phyloP scores from a whole-genome alignment of 2,888 invertebrate genomes.

The Andrena camellia region DNA sequence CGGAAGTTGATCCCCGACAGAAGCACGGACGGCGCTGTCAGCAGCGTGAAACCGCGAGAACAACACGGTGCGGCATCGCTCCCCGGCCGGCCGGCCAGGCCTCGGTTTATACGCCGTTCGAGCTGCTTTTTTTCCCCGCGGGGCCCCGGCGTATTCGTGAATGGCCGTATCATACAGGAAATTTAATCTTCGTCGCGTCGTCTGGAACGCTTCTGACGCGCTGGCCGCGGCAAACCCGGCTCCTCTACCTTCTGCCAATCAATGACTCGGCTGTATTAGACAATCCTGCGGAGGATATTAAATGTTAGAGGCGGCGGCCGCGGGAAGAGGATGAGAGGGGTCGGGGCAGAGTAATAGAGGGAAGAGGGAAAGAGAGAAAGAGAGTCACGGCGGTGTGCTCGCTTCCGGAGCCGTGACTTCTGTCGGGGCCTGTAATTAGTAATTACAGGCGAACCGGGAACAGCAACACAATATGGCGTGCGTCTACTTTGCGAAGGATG shows the following conservation, averaged over 20 bases:
- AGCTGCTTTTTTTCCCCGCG: conserved; percentile 5
- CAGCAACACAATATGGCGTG: conserved; percentile 65
- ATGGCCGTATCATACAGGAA: conserved; percentile 60
- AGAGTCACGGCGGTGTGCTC: conserved; percentile 41
- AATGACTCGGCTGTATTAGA: conserved; percentile 72
- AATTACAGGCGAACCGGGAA: conserved; percentile 67
- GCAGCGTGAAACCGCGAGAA: conserved; percentile 47
- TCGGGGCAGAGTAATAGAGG: background rate
- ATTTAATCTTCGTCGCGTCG: conserved; percentile 62
- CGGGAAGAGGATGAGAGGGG: background rate
- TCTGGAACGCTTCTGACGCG: conserved; percentile 34
- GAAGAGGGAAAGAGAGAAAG: background rate
- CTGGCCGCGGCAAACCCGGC: conserved; percentile 22
- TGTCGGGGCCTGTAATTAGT: conserved; percentile 75
- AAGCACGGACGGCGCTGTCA: conserved; percentile 30
- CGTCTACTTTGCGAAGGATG: conserved; percentile 27
- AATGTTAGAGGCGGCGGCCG: conserved; percentile 51
- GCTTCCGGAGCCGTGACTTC: conserved; percentile 78
- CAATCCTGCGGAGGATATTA: conserved; percentile 67
- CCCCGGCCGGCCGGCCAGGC: background rate
- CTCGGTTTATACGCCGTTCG: background rate
- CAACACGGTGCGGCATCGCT: conserved; percentile 14
- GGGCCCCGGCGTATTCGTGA: conserved; percentile 29
- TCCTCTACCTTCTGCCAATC: conserved; percentile 67
- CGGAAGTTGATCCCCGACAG: conserved; percentile 20